phyloP scores from a whole-genome alignment of 2,888 invertebrate species.

The Volucella bombylans region DNA sequence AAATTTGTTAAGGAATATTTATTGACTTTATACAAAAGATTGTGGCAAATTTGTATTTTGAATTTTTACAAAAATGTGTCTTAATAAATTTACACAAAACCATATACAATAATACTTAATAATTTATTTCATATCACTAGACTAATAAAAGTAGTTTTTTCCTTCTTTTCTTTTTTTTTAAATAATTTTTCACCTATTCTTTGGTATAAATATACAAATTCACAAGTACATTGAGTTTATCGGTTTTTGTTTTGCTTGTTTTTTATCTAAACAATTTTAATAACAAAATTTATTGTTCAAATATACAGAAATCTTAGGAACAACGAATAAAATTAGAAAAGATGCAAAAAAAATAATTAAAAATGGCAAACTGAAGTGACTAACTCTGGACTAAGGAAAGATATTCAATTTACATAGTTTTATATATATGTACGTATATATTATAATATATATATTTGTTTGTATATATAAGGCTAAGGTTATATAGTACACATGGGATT shows the following conservation, averaged over 20 bases:
- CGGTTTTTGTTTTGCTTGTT: background rate
- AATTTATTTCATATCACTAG: conserved; percentile 33
- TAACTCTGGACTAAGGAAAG: background rate
- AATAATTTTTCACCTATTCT: conserved; percentile 64
- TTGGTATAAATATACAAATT: conserved; percentile 59
- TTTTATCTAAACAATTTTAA: conserved; percentile 11
- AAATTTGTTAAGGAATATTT: conserved; percentile 3
- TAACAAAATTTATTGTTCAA: conserved; percentile 42
- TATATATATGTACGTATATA: conserved; percentile 14
- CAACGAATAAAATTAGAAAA: conserved; percentile 17
- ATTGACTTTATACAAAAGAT: conserved; percentile 46
- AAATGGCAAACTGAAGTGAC: conserved; percentile 57
- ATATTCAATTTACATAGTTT: conserved; percentile 5
- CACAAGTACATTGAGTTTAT: conserved; percentile 37
- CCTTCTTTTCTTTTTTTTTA: conserved; percentile 3
- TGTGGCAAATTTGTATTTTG: conserved; percentile 35
- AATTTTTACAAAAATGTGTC: conserved; percentile 9
- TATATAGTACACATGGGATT: conserved; percentile 24
- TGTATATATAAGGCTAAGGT: conserved; percentile 8
- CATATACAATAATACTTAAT: conserved; percentile 39
- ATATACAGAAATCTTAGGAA: conserved; percentile 53
- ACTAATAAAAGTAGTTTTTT: background rate
- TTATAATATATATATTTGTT: background rate
- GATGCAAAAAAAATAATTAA: background rate
- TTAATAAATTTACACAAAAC: conserved; percentile 14